phyloP scores from a whole-genome alignment of 2,888 invertebrate genomes.

The Coenonympha glycerion region DNA sequence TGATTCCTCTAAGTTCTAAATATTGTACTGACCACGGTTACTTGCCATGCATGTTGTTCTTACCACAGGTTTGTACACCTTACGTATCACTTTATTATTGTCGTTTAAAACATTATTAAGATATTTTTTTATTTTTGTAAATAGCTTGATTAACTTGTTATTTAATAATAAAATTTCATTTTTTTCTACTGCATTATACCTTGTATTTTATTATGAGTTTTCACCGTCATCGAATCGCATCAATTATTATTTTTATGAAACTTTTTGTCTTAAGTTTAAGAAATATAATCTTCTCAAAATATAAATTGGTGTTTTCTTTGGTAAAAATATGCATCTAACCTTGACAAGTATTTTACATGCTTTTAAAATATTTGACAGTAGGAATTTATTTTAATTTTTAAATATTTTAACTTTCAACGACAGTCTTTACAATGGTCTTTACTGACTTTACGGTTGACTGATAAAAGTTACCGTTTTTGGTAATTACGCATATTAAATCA shows the following conservation, averaged over 20 bases:
- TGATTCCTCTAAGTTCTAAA: not conserved
- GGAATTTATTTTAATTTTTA: too few species aligned
- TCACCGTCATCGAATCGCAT: not conserved
- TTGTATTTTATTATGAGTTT: not conserved
- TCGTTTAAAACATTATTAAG: slow-evolving; percentile 20
- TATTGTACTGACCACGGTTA: slow-evolving; percentile 16
- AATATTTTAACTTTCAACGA: too few species aligned
- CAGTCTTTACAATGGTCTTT: too few species aligned
- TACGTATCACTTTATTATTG: slow-evolving; percentile 42
- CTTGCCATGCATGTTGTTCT: slow-evolving; percentile 37
- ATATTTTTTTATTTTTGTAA: slow-evolving; percentile 29
- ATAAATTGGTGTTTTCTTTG: slow-evolving; percentile 7
- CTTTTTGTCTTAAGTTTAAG: slow-evolving; percentile 21
- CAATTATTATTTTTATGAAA: slow-evolving; percentile 18
- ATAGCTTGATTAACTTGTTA: slow-evolving; percentile 26
- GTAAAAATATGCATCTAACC: too few species aligned
- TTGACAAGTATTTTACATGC: too few species aligned
- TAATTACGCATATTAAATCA: too few species aligned
- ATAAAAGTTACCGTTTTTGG: too few species aligned
- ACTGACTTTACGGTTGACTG: too few species aligned
- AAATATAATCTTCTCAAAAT: slow-evolving; percentile 24
- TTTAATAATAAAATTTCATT: slow-evolving; percentile 8
- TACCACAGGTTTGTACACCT: too few species aligned
- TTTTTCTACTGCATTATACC: slow-evolving; percentile 1
- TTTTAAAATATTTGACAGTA: too few species aligned